phyloP scores from a whole-genome alignment of 2,888 invertebrate species.

The Morinoia aosen region DNA sequence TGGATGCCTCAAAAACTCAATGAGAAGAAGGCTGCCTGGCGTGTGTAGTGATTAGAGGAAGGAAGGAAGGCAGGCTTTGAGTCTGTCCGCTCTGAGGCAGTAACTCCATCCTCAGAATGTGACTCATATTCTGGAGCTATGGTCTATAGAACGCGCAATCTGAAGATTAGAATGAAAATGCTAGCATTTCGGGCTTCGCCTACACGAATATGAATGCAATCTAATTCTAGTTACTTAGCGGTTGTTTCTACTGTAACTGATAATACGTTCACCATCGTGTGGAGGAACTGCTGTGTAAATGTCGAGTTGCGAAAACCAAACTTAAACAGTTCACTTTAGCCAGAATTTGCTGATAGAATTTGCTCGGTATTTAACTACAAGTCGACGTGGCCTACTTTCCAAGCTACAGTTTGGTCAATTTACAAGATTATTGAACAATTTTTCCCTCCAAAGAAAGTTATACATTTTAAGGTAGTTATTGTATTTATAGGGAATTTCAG shows the following conservation, averaged over 20 bases:
- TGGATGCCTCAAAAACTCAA: conserved; percentile 52
- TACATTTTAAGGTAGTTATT: background rate
- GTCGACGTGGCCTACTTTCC: background rate
- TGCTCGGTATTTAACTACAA: background rate
- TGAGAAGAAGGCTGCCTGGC: conserved; percentile 47
- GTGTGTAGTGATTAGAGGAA: conserved; percentile 51
- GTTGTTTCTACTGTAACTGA: background rate
- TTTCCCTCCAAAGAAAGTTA: background rate
- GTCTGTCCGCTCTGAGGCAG: conserved; percentile 12
- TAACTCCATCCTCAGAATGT: background rate
- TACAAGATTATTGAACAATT: background rate
- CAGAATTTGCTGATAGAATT: background rate
- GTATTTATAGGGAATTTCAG: background rate
- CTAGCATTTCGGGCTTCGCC: background rate
- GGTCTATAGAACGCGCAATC: background rate
- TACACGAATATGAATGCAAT: background rate
- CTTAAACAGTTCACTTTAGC: background rate
- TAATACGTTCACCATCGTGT: background rate
- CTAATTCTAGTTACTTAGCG: background rate
- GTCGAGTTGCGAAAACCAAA: background rate
- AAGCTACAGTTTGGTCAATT: background rate
- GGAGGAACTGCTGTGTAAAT: background rate
- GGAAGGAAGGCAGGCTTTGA: conserved; percentile 35
- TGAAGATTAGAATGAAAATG: background rate
- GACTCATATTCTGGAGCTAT: background rate